These are phyloP conservation scores for Diloba caeruleocephala DNA, from an alignment of 2,888 invertebrate species.

Conservation along the genomic window DNA sequence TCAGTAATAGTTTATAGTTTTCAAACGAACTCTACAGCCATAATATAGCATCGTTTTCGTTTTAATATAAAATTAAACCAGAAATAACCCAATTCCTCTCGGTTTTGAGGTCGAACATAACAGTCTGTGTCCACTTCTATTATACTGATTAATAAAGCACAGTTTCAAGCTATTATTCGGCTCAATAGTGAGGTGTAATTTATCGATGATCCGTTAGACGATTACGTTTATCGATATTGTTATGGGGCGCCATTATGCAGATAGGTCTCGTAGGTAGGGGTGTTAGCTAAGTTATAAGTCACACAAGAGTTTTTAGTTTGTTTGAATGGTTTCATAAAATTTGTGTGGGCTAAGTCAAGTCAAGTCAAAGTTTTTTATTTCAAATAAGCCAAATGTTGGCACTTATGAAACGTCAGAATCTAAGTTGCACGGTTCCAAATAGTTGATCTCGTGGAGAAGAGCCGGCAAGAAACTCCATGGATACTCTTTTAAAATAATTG, in stretches of 20 bases:
- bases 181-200: constrained; percentile 34
- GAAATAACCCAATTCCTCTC: constrained; percentile 7
- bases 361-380: too few relatives aligned
- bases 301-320: too few relatives aligned
- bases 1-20: too few relatives aligned
- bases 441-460: too few relatives aligned
- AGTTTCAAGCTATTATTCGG: constrained; percentile 32
- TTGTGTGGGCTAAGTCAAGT: too few relatives aligned
- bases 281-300: constrained; percentile 7
- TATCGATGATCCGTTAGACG: constrained; percentile 44
- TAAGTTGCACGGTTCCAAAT: too few relatives aligned
- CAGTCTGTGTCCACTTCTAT: constrained; percentile 15
- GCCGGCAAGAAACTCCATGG: too few relatives aligned
- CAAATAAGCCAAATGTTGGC: too few relatives aligned
- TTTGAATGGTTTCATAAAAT: too few relatives aligned
- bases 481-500: too few relatives aligned
- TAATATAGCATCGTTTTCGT: not conserved
- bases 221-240: constrained; percentile 30
- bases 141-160: constrained; percentile 40
- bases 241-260: constrained; percentile 21
- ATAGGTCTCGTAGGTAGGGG: constrained; percentile 26
- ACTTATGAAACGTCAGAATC: too few relatives aligned
- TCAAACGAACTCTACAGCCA: too few relatives aligned
- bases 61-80: not conserved
- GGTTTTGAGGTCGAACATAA: constrained; percentile 16